Conservation (phyloP, 2,797 vertebrate genomes). For the Falco rusticolus region DNA sequence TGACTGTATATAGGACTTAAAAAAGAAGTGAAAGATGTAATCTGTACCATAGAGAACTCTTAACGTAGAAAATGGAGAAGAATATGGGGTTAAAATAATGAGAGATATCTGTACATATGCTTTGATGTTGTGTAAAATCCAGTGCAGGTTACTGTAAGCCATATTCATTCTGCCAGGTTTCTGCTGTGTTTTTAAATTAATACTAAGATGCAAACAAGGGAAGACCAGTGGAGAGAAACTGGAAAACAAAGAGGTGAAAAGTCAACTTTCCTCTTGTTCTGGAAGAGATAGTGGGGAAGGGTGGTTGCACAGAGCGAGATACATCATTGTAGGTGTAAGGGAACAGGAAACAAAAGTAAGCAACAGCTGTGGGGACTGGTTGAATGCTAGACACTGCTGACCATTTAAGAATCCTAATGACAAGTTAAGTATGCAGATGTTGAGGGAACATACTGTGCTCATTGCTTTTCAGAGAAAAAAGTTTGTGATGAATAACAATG, state of each 20-base stretch:
- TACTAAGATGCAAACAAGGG: background rate
- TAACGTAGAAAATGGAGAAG: background rate
- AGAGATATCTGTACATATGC: background rate
- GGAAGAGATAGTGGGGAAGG: background rate
- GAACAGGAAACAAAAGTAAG: background rate
- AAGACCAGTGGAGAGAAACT: background rate
- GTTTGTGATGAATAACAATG: background rate
- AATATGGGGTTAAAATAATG: conserved; percentile 8
- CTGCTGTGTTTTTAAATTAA: conserved; percentile 1
- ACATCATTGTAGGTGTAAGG: background rate
- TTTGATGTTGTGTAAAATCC: background rate
- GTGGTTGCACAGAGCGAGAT: background rate
- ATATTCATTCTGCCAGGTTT: background rate
- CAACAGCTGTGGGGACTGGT: background rate
- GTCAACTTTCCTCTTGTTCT: background rate
- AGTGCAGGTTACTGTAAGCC: background rate
- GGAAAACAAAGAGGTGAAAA: background rate
- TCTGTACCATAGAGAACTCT: background rate
- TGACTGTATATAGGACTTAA: background rate
- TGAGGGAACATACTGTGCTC: background rate
- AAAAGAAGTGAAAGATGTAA: background rate
- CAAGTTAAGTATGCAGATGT: background rate
- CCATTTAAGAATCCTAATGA: background rate
- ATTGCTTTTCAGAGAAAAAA: background rate
- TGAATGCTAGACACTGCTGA: background rate